These are phyloP conservation scores for Sebastes alutus DNA, from an alignment of 2,797 vertebrate species.

Conservation along the genomic window DNA sequence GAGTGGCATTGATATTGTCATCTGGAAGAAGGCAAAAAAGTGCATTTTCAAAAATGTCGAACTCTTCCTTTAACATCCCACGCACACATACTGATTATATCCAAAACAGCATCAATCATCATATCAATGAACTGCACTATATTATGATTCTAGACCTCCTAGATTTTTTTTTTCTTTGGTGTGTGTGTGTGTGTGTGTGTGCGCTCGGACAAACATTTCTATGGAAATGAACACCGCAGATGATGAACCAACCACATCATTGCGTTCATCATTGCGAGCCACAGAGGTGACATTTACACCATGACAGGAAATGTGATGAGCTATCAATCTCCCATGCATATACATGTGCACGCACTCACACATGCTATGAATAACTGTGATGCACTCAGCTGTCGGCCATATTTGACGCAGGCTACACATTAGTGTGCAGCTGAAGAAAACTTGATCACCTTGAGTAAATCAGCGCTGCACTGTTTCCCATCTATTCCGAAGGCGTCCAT, in stretches of 20 bases:
- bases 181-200: background rate
- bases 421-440: slow-evolving; percentile 37
- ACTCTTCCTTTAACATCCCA: background rate
- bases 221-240: slow-evolving; percentile 47
- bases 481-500: slow-evolving; percentile 6
- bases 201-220: slow-evolving; percentile 16
- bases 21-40: background rate
- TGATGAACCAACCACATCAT: slow-evolving; percentile 58
- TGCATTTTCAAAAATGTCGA: rapidly evolving
- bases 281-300: slow-evolving; percentile 72
- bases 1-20: background rate
- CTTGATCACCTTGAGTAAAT: slow-evolving; percentile 57
- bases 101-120: background rate
- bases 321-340: slow-evolving; percentile 63
- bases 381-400: slow-evolving; percentile 40
- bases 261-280: slow-evolving; percentile 56
- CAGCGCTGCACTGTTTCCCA: background rate
- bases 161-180: background rate
- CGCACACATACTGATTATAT: background rate
- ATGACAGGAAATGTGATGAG: slow-evolving; percentile 68
- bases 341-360: slow-evolving; percentile 25
- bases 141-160: background rate
- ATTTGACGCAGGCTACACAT: slow-evolving; percentile 45
- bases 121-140: background rate
- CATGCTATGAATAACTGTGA: slow-evolving; percentile 49